These are phyloP conservation scores for Netelia fuscicornis DNA, from an alignment of 2,888 invertebrate species.

Conservation along the genomic window DNA sequence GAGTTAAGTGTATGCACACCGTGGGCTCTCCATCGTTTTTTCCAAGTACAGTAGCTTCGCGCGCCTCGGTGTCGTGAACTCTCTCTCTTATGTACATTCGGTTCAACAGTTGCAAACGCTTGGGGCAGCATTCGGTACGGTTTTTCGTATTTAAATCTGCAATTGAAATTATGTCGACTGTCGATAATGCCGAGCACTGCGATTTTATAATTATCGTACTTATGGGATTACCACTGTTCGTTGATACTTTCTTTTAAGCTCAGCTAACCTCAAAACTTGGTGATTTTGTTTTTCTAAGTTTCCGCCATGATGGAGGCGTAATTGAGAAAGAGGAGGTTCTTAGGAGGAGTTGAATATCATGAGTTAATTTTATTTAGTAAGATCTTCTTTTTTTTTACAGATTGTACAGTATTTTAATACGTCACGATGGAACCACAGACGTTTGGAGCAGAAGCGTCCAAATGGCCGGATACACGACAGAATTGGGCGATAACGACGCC, in stretches of 20 bases:
- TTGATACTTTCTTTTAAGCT: too few relatives aligned
- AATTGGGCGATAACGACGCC: slow-evolving; percentile 60
- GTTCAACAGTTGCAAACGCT: slow-evolving; percentile 33
- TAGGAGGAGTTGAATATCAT: too few relatives aligned
- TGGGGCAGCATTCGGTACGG: slow-evolving; percentile 33
- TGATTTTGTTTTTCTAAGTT: too few relatives aligned
- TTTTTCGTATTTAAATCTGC: background rate
- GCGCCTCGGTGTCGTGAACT: background rate
- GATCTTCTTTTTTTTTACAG: background rate
- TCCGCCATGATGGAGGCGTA: too few relatives aligned
- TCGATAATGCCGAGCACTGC: slow-evolving; percentile 58
- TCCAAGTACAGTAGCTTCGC: slow-evolving; percentile 1
- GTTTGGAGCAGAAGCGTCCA: slow-evolving; percentile 55
- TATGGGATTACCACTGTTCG: background rate
- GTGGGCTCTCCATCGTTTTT: background rate
- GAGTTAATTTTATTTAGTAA: too few relatives aligned
- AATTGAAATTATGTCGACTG: slow-evolving; percentile 40
- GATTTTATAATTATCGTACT: background rate
- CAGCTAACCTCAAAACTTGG: too few relatives aligned
- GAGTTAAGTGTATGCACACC: background rate
- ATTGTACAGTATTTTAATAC: background rate
- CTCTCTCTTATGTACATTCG: slow-evolving; percentile 24
- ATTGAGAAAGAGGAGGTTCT: too few relatives aligned
- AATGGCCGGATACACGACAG: slow-evolving; percentile 61
- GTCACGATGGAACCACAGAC: slow-evolving; percentile 43